These are phyloP conservation scores for Lasioglossum leucozonium DNA, from an alignment of 2,888 invertebrate species.

Conservation along the genomic window DNA sequence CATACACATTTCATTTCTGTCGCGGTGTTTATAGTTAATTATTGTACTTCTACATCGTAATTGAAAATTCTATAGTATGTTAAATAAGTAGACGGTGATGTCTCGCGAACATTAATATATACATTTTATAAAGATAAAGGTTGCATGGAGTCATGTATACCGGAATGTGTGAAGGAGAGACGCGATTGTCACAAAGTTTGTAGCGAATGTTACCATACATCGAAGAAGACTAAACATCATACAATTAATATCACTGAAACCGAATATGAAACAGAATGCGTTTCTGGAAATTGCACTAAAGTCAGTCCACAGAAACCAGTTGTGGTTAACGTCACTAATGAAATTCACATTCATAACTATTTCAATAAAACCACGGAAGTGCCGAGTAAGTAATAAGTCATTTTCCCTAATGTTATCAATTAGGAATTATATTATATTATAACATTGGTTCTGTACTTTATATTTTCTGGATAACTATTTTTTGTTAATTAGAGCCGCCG, in stretches of 20 bases:
- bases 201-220: conserved; percentile 63
- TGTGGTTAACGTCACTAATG: conserved; percentile 76
- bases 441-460: not conserved
- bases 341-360: conserved; percentile 72
- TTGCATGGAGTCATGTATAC: conserved; percentile 37
- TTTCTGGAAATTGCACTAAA: conserved; percentile 31
- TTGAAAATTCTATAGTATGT: not conserved
- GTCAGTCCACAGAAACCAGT: fast-evolving
- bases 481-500: not conserved
- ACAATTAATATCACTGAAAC: conserved; percentile 74
- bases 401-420: not conserved
- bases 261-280: conserved; percentile 75
- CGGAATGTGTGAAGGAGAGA: conserved; percentile 26
- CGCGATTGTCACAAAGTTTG: conserved; percentile 69
- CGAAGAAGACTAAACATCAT: conserved; percentile 74
- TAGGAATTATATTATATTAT: not conserved
- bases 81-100: not conserved
- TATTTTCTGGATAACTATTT: not conserved
- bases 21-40: not conserved
- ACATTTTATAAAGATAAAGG: conserved; percentile 11
- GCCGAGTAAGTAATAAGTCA: conserved; percentile 3
- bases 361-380: conserved; percentile 35
- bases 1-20: not conserved
- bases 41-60: not conserved
- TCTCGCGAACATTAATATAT: not conserved